Evolutionary conservation across 2,113 vertebrate genomes (phyloP).

Genomic region (Ctenomys sociabilis): DNA sequence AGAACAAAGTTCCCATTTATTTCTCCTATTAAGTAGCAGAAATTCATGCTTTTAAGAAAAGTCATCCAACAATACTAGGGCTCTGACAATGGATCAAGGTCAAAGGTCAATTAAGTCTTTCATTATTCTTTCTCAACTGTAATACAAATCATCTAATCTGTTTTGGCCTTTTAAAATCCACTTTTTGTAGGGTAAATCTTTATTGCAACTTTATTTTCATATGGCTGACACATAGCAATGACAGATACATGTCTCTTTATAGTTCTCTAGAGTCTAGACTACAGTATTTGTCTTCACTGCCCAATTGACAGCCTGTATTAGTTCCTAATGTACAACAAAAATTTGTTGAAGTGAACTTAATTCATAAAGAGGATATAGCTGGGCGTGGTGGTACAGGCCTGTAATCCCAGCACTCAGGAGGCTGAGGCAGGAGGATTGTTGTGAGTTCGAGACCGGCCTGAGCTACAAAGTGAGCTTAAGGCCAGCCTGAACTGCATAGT

Average conservation of each 20-base stretch:
- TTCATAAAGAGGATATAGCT: too few species aligned
- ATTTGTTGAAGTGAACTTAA: neutral
- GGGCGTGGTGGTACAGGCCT: too few species aligned
- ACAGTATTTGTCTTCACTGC: neutral
- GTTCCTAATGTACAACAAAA: conserved; percentile 4
- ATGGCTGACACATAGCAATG: neutral
- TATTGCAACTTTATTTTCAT: neutral
- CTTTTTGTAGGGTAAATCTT: neutral
- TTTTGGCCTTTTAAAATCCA: conserved; percentile 27
- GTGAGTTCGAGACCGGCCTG: too few species aligned
- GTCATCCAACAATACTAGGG: neutral
- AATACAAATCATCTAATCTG: neutral
- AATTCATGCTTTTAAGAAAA: conserved; percentile 25
- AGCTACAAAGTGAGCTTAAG: too few species aligned
- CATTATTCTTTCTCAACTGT: neutral
- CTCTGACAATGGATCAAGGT: conserved; percentile 41
- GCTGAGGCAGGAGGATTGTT: too few species aligned
- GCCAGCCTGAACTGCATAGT: too few species aligned
- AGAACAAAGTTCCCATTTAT: neutral
- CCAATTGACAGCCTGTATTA: neutral
- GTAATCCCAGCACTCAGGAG: too few species aligned
- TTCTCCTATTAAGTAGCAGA: conserved; percentile 40
- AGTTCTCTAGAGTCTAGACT: neutral
- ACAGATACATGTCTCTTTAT: neutral
- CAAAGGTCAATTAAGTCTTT: conserved; percentile 24